Base-by-base conservation (phyloP, 2,797 vertebrate species). In the Odontamblyopus rebecca region DNA sequence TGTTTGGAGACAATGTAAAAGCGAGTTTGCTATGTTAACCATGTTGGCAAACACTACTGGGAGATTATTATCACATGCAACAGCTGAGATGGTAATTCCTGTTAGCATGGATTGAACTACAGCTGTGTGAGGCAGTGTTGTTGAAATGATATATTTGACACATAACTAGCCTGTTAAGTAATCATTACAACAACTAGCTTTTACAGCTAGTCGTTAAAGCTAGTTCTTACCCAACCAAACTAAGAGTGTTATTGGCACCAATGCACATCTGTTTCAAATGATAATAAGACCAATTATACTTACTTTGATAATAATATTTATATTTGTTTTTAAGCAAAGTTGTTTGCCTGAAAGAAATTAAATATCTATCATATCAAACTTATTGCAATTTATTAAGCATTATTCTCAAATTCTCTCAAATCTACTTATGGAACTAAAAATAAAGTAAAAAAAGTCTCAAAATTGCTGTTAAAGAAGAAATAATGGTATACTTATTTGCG, bases 81-180 rank as follows among this genome's bases (percentile, higher is more conserved):
- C 77, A 84, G 81, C 73, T 82, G 72, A 84, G 76, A 82, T 9
- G 2, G 75, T 77, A 80, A 81, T 76, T 71, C 81, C 73, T 75
- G 53, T 38, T 77, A 16, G n/a, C 66, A 74, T 65, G 64, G 70
- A 72, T 66, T 81, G 50, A 44, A 66, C 35, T 73, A 56, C 80
- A 81, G 86, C 81, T 79, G 35, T 32, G 30, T 61, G 72, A 41
- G 51, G 54, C 38, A 12, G 35, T 30, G 65, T 4, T 56, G 60
- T 57, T 29, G 38, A 48, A 61, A 73, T 77, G 64, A 72, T 71
- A 66, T 29, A 27, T 27, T 8, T 54, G 18, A 23, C 19, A n/a
- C 19, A 48, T 13, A 48, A 48, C 13, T 48, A 13, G 44, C 44
- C 13, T 48, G 3, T 48, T 54, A 53, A 53, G 51, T 19, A 53